A percentile compares a stretch with the other conserved stretches of the same genome.
Evolutionary conservation across 37 sponge, comb jelly and placozoan genomes (phyloP).

Genomic region (Cladorhizidae sp.): DNA sequence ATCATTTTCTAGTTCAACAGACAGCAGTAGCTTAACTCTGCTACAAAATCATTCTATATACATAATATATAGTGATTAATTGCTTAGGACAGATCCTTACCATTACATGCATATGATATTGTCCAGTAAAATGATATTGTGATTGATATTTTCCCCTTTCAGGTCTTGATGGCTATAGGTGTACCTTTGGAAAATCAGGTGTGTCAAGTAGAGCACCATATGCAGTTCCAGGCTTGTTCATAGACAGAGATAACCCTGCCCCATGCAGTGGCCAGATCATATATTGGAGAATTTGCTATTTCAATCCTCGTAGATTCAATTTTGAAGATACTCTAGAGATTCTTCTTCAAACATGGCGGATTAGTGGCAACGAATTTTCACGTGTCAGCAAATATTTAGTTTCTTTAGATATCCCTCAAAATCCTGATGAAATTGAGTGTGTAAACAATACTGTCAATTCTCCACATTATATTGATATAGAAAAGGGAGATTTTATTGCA

Average conservation of each 20-base stretch:
- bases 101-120: no score
- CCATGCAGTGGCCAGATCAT: constrained; percentile 7
- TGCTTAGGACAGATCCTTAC: no score
- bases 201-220: no score
- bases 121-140: no score
- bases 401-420: neutral
- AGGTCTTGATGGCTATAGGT: no score
- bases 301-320: neutral
- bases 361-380: neutral
- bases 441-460: neutral
- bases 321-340: neutral
- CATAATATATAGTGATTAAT: no score
- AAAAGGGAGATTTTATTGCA: neutral
- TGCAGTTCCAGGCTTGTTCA: neutral
- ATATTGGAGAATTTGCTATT: constrained; percentile 9
- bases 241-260: neutral
- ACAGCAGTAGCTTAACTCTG: no score
- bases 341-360: neutral
- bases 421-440: neutral
- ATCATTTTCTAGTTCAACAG: no score
- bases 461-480: neutral
- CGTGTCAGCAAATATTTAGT: neutral
- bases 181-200: no score
- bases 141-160: no score
- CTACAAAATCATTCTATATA: no score